Percentiles rank a stretch among this genome's conserved stretches.
phyloP scores from a whole-genome alignment of 2,888 invertebrate genomes.

The Hypsopygia costalis region DNA sequence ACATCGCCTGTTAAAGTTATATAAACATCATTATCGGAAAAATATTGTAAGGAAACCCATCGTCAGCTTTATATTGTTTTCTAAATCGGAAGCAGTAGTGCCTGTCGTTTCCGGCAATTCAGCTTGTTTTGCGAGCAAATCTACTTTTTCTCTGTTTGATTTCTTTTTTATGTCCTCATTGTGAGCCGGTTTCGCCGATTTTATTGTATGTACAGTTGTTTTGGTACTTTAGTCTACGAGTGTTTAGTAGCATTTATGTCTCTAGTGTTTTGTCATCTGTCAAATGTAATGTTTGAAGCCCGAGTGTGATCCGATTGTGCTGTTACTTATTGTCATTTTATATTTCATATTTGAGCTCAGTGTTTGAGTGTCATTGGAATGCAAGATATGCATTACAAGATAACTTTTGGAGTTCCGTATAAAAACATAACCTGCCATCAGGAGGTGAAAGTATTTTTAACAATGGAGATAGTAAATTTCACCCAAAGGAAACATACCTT shows the following conservation, averaged over 20 bases:
- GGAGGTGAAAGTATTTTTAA: too few species aligned
- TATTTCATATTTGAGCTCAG: too few species aligned
- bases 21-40: conserved; percentile 59
- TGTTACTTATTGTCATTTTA: too few species aligned
- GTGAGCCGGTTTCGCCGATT: conserved; percentile 1
- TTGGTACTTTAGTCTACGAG: conserved; percentile 8
- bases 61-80: conserved; percentile 68
- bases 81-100: conserved; percentile 65
- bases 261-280: conserved; percentile 11
- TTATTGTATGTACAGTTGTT: conserved; percentile 1
- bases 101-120: conserved; percentile 60
- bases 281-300: neutral
- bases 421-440: too few species aligned
- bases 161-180: conserved; percentile 37
- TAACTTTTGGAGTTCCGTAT: too few species aligned
- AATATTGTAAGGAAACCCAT: conserved; percentile 56
- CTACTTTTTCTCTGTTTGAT: conserved; percentile 41
- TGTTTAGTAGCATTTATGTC: conserved; percentile 16
- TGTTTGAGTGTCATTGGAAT: too few species aligned
- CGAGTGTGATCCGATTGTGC: too few species aligned
- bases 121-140: conserved; percentile 59
- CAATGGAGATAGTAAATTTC: too few species aligned
- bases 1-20: conserved; percentile 38
- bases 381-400: too few species aligned
- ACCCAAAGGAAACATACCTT: too few species aligned